These are phyloP conservation scores for Microcaecilia unicolor DNA, from an alignment of 2,797 vertebrate species.

Conservation along the genomic window DNA sequence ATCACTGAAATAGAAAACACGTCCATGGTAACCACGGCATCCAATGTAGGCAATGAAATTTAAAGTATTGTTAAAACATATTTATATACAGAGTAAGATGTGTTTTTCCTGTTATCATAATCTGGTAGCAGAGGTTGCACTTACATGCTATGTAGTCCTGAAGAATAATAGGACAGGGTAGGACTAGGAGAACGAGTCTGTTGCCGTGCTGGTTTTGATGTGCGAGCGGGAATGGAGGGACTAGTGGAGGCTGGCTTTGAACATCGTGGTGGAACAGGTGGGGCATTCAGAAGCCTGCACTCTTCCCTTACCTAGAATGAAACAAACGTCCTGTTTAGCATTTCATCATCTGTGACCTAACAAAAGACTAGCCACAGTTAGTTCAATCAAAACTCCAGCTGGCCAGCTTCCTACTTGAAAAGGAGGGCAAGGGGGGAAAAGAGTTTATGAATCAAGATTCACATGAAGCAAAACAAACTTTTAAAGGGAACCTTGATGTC, in stretches of 20 bases:
- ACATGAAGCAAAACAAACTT: too few relatives aligned
- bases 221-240: constrained; percentile 66
- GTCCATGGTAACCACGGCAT: too few relatives aligned
- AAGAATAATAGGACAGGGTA: constrained; percentile 94
- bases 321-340: constrained; percentile 25
- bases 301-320: constrained; percentile 84
- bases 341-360: too few relatives aligned
- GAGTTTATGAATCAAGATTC: too few relatives aligned
- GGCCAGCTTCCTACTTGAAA: not conserved
- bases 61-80: too few relatives aligned
- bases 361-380: not conserved
- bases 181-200: constrained; percentile 91
- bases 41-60: too few relatives aligned
- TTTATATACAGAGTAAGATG: too few relatives aligned
- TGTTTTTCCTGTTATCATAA: too few relatives aligned
- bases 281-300: constrained; percentile 91
- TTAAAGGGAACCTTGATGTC: too few relatives aligned
- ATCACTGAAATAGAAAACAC: too few relatives aligned
- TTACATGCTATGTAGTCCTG: constrained; percentile 93
- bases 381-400: not conserved
- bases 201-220: constrained; percentile 61
- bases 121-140: too few relatives aligned
- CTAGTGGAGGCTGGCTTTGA: constrained; percentile 73
- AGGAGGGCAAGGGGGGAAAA: constrained; percentile 1
- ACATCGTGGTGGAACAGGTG: constrained; percentile 87